Conservation (phyloP, 2,888 invertebrate genomes). For the Crossocerus cetratus region DNA sequence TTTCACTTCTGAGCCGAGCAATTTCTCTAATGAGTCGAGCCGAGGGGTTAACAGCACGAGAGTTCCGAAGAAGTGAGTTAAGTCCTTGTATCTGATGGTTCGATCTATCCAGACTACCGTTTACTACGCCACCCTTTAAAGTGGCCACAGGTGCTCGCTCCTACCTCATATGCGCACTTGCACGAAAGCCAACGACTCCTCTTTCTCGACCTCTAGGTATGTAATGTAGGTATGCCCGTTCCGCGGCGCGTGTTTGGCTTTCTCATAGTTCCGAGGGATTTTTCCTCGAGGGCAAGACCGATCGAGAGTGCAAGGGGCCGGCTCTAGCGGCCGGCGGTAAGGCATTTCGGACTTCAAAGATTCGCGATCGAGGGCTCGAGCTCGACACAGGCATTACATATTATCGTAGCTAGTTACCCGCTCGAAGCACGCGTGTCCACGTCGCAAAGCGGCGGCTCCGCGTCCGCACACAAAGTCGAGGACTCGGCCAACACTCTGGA, state of each 20-base stretch:
- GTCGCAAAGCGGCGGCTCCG: conserved; percentile 54
- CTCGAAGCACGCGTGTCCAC: conserved; percentile 47
- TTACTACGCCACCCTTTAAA: conserved; percentile 58
- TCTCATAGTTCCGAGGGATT: conserved; percentile 56
- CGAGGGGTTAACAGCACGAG: conserved; percentile 52
- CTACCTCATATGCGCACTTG: conserved; percentile 43
- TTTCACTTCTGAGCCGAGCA: conserved; percentile 44
- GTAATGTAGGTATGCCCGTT: conserved; percentile 2
- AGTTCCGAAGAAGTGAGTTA: conserved; percentile 59
- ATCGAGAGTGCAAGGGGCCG: not conserved
- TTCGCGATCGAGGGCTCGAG: conserved; percentile 40
- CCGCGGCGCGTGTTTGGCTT: conserved; percentile 52
- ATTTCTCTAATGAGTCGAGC: conserved; percentile 58
- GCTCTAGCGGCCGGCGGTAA: not conserved
- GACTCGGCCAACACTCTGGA: conserved; percentile 62
- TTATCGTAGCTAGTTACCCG: conserved; percentile 57
- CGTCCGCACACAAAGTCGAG: conserved; percentile 63
- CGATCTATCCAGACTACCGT: conserved; percentile 63
- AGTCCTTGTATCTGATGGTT: conserved; percentile 58
- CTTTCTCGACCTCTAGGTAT: conserved; percentile 18
- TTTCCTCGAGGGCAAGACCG: conserved; percentile 31
- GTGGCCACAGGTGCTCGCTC: conserved; percentile 62
- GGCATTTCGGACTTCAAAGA: conserved; percentile 52
- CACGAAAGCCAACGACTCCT: conserved; percentile 11
- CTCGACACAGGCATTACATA: conserved; percentile 63